These are phyloP conservation scores for Drosophila robusta DNA, from an alignment of 2,888 invertebrate genomes.

Conservation along the genomic window DNA sequence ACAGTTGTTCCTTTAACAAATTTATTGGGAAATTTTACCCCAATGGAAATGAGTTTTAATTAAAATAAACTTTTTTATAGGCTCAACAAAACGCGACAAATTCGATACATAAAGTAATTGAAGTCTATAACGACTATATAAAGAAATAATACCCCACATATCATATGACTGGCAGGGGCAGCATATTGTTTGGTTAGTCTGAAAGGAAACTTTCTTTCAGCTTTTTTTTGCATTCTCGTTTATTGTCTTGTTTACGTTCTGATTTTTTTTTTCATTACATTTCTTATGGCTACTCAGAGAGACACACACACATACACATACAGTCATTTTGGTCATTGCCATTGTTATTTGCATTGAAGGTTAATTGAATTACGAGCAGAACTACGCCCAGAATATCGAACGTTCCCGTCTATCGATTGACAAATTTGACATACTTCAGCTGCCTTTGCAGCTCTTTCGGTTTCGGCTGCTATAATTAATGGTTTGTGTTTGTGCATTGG, in stretches of 20 bases:
- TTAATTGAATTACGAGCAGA: constrained; percentile 72
- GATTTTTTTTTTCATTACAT: constrained; percentile 21
- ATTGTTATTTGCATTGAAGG: constrained; percentile 60
- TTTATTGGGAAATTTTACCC: too few species aligned
- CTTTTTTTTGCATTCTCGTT: constrained; percentile 6
- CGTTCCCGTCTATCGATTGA: constrained; percentile 43
- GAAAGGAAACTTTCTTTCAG: neutral
- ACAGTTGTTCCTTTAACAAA: neutral
- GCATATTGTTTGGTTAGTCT: neutral
- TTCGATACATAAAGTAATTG: too few species aligned
- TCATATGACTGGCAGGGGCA: neutral
- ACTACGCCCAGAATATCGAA: constrained; percentile 38
- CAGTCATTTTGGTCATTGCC: constrained; percentile 39
- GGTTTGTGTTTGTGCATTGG: constrained; percentile 6
- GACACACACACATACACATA: constrained; percentile 7
- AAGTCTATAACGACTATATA: neutral
- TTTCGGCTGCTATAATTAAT: constrained; percentile 23
- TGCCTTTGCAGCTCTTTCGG: too few species aligned
- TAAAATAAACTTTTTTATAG: too few species aligned
- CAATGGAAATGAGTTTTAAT: too few species aligned
- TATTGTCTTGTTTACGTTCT: constrained; percentile 54
- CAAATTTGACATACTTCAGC: constrained; percentile 11
- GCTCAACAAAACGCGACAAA: too few species aligned
- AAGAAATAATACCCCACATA: neutral
- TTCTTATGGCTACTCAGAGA: constrained; percentile 3